Evolutionary conservation across 2,113 vertebrate species (phyloP), one percentile per base, ranked within the genome.

Genomic region (Indicator maculatus): DNA sequence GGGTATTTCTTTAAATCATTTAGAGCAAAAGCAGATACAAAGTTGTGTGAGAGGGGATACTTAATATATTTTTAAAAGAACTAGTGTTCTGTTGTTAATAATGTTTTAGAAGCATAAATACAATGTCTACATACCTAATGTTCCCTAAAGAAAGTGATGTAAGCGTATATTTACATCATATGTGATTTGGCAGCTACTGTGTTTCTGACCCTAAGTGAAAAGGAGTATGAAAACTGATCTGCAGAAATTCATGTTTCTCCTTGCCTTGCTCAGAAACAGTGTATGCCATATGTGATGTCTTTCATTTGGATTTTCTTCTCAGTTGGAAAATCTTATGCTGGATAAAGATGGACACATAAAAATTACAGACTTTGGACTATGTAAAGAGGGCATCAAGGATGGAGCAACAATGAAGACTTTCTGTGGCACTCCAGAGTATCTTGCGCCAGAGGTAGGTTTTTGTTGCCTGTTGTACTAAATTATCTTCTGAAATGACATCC

Each of bases 371-470:
- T 99, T 99, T 33, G 99, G 99, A 31, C 97, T 99, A 59, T 99
- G 99, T 97, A 99, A 99, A 98, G 99, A 99, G 96, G 99, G 99
- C 58, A 99, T 99, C 95, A 99, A 99, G 73, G 99, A 99, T 23
- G 99, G 99, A 1, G 99, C 99, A 94, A 99, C 99, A 27, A 99
- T 99, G 99, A 99, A 99, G 97, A 99, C 99, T n/a, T 99, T 99
- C 94, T 99, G 99, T 72, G 99, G 99, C 85, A 99, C 99, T 14
- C 99, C 99, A 2, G 99, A 99, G 97, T 99, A 99, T 96, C 98
- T 99, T 86, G 99, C 99, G 41, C 99, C 99, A 16, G 99, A 99
- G 98, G 99, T 99, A 97, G 20, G 31, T 71, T 94, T 89, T 21
- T 72, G 27, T 64, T 56, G 64, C 21, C 45, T 73, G 0, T 47